Base-by-base conservation (phyloP, 2,888 invertebrate species). In the Miltochrista miniata region DNA sequence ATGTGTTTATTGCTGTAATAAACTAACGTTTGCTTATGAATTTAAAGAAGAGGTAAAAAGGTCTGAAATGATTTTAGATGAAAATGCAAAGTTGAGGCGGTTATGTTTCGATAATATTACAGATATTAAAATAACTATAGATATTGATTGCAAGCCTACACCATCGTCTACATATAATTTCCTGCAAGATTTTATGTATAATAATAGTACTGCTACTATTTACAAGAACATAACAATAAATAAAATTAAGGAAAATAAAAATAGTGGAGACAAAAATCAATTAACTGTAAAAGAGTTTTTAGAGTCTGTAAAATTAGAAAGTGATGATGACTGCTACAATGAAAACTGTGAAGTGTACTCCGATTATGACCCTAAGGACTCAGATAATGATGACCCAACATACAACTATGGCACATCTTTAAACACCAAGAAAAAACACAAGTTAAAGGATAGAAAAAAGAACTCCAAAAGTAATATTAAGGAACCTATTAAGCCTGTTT, bases 1-100 rank as follows among this genome's bases (percentile, higher is more conserved):
- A 56, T 87, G 87, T 68, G 65, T 76, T 9, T 59, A 49, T 51
- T 93, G 93, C 64, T 76, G 87, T 48, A 69, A 72, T 61, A 83
- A 75, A 68, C 74, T 83, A 1, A 64, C 34, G 56, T 81, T 79
- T 13, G 69, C 70, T n/a, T 81, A 78, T 67, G 67, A 77, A 9
- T 85, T 85, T 57, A 84, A 79, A 70, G 54, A 66, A 1, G 61
- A 74, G 9, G 79, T 87, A 46, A 76, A 81, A 67, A 76, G 69
- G 83, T 78, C 82, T 34, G 66, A 83, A 58, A 62, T 65, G 43
- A 48, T 64, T 43, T 50, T 85, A 31, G 70, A 68, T 54, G 60
- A 72, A 56, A 58, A 53, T 30, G 48, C 51, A n/a, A 68, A 61
- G 38, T 11, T 60, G 5, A 85, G 76, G 45, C 69, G 64, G 54